Evolutionary conservation across 1,140 invertebrate genomes (phyloP).

Genomic region (Halictus rubicundus): DNA sequence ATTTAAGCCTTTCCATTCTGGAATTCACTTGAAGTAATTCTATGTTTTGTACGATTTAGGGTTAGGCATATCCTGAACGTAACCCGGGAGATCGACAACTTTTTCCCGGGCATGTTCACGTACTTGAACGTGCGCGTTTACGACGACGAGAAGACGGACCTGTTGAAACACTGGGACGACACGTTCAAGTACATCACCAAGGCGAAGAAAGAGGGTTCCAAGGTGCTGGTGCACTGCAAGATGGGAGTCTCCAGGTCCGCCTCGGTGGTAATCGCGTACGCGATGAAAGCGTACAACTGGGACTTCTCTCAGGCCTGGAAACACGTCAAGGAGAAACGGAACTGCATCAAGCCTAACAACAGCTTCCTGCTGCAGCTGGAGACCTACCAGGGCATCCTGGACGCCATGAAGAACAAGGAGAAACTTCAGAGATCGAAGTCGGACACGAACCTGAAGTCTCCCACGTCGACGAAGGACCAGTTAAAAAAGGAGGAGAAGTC

Average conservation of each 20-base stretch:
- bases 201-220: slow-evolving; percentile 93
- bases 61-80: slow-evolving; percentile 98
- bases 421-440: slow-evolving; percentile 95
- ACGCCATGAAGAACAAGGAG: slow-evolving; percentile 97
- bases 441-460: slow-evolving; percentile 92
- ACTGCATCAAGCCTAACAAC: slow-evolving; percentile 96
- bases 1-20: too few species aligned
- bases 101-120: slow-evolving; percentile 97
- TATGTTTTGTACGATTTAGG: slow-evolving; percentile 82
- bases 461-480: slow-evolving; percentile 79
- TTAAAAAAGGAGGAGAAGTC: slow-evolving; percentile 76
- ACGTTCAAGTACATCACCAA: slow-evolving; percentile 98
- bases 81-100: slow-evolving; percentile 99
- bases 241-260: slow-evolving; percentile 99
- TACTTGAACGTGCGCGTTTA: slow-evolving; percentile 98
- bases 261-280: slow-evolving; percentile 98
- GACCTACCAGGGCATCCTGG: slow-evolving; percentile 97
- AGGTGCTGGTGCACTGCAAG: slow-evolving; percentile 98
- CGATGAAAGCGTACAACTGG: slow-evolving; percentile 98
- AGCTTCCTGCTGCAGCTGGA: slow-evolving; percentile 96
- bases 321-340: slow-evolving; percentile 94
- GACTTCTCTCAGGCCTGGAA: slow-evolving; percentile 93
- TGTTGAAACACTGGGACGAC: slow-evolving; percentile 98
- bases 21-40: not conserved
- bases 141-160: slow-evolving; percentile 97